Base-by-base conservation (phyloP, 2,888 invertebrate species). In the Clepsis dumicolana region DNA sequence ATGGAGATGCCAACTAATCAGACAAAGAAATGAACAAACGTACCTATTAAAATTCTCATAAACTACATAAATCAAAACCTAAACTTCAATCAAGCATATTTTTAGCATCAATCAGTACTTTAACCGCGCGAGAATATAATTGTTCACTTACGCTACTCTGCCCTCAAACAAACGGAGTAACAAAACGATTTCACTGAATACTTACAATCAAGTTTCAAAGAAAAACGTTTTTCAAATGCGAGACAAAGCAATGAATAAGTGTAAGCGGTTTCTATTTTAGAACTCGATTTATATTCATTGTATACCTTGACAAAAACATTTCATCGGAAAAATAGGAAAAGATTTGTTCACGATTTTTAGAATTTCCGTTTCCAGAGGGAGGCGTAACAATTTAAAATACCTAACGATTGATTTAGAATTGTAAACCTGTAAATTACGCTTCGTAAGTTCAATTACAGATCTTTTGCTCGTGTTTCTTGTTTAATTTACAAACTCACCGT, bases 211-310 rank as follows among this genome's bases (percentile, higher is more conserved):
- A 35, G 14, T 29, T 54, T 35, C 14, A 38, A 35, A 21, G 56
- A 35, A 35, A 56, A 35, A 35, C 7, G 56, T 35, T 56, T 56
- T 56, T 32, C 35, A 35, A 56, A 56, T 21, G 35, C 32, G 8
- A 56, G 56, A 35, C 35, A 56, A 21, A 21, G 21, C 32, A 35
- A 14, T 35, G 35, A 56, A 35, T 35, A 25, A 12, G n/a, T 14
- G 32, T 56, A 32, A 56, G 35, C 32, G 32, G 8, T 56, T 56
- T 56, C 56, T 56, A 56, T 56, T 56, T 56, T 56, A 14, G 21
- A 56, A 35, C 56, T 56, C 21, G 21, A 35, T 35, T 56, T 56
- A 56, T 56, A 56, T 56, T 56, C 56, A 56, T 56, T 32, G 18
- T 54, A 10, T 54, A 54, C 54, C 29, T 56, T 24, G 56, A 56